Evolutionary conservation across 2,797 vertebrate genomes (phyloP).

Genomic region (Cercopithecus hamlyni): DNA sequence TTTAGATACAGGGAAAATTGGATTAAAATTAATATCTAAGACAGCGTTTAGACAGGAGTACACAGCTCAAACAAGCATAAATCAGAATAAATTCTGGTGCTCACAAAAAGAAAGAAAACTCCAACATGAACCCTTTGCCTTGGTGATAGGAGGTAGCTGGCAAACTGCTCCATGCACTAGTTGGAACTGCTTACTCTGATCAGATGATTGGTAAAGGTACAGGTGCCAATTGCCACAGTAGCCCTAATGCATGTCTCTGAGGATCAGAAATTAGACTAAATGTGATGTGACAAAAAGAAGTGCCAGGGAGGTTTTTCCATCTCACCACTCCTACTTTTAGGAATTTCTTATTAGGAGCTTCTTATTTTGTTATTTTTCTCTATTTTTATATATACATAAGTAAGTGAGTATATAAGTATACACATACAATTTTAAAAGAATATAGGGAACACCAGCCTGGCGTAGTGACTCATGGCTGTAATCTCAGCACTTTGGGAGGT

Average conservation of each 20-base stretch:
- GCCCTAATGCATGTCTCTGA: background rate
- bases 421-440: background rate
- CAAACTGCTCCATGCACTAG: background rate
- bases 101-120: background rate
- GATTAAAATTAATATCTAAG: background rate
- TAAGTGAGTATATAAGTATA: background rate
- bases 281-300: background rate
- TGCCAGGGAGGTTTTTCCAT: background rate
- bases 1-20: background rate
- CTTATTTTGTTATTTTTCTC: background rate
- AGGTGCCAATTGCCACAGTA: background rate
- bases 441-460: background rate
- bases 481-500: background rate
- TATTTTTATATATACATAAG: background rate
- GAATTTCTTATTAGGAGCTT: background rate
- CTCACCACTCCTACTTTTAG: background rate
- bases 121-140: background rate
- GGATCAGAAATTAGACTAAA: background rate
- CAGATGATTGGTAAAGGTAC: background rate
- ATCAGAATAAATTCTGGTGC: background rate
- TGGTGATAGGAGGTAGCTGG: background rate
- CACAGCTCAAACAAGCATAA: background rate
- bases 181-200: background rate
- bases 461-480: background rate
- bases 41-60: background rate